Evolutionary conservation across 2,888 invertebrate genomes (phyloP).

Genomic region (Drosophila acutilabella): DNA sequence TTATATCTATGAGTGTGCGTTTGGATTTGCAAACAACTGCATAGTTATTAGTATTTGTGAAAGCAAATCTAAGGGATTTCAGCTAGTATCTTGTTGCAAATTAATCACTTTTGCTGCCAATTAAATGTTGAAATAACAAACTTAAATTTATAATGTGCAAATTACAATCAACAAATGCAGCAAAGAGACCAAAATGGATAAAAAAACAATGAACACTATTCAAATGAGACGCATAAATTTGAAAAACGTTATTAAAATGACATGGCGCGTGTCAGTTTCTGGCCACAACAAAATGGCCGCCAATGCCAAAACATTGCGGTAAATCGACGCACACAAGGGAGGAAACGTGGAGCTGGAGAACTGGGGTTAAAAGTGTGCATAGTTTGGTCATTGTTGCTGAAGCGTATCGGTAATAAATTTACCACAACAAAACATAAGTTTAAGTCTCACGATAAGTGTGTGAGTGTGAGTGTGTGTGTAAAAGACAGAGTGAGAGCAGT

Average conservation of each 20-base stretch:
- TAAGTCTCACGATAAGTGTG: conserved; percentile 6
- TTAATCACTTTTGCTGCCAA: conserved; percentile 55
- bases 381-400: conserved; percentile 51
- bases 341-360: too few relatives aligned
- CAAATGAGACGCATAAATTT: conserved; percentile 39
- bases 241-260: conserved; percentile 50
- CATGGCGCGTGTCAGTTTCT: conserved; percentile 67
- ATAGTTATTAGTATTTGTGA: conserved; percentile 33
- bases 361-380: conserved; percentile 5
- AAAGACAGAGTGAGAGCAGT: not conserved
- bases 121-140: conserved; percentile 38
- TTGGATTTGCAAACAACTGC: conserved; percentile 40
- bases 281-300: conserved; percentile 75
- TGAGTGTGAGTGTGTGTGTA: not conserved
- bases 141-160: not conserved
- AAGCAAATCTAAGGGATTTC: conserved; percentile 48
- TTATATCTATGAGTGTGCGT: conserved; percentile 11
- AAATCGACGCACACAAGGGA: conserved; percentile 39
- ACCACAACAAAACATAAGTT: conserved; percentile 55
- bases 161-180: conserved; percentile 10
- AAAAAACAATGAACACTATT: conserved; percentile 22
- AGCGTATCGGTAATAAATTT: conserved; percentile 74
- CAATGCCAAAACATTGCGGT: conserved; percentile 75
- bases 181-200: not conserved
- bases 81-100: conserved; percentile 5